A percentile compares a stretch with the other conserved stretches of the same genome.
These are phyloP conservation scores for Abscondita cerata DNA, from an alignment of 2,888 invertebrate genomes.

Conservation along the genomic window DNA sequence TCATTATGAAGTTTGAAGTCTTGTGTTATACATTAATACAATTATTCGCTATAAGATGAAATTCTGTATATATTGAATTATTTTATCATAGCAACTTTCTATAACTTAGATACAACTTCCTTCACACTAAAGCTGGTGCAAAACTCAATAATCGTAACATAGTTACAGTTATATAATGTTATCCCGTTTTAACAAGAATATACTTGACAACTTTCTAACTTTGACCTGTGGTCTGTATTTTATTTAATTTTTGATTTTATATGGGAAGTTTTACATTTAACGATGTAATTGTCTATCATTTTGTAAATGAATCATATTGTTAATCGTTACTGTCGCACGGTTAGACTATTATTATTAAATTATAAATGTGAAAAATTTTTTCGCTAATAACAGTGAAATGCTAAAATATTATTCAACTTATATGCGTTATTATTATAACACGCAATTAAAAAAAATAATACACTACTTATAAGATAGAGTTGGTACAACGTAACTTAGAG, in stretches of 20 bases:
- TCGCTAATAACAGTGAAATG: too few species aligned
- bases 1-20: not conserved
- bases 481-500: too few species aligned
- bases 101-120: conserved; percentile 24
- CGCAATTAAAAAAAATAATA: too few species aligned
- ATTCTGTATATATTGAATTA: conserved; percentile 9
- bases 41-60: not conserved
- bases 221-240: conserved; percentile 53
- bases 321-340: too few species aligned
- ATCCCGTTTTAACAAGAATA: conserved; percentile 37
- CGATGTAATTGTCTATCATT: too few species aligned
- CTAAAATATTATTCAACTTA: too few species aligned
- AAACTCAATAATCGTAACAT: conserved; percentile 55
- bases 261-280: not conserved
- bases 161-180: conserved; percentile 51
- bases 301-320: too few species aligned
- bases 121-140: conserved; percentile 32
- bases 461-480: too few species aligned
- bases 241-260: conserved; percentile 5
- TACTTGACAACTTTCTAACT: conserved; percentile 53
- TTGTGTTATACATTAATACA: not conserved
- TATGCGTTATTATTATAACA: too few species aligned
- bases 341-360: too few species aligned
- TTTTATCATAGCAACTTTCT: conserved; percentile 14
- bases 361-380: too few species aligned